A percentile compares a stretch with the other conserved stretches of the same genome.
Conservation (phyloP, 2,888 invertebrate species). For the Halictus quadricinctus region DNA sequence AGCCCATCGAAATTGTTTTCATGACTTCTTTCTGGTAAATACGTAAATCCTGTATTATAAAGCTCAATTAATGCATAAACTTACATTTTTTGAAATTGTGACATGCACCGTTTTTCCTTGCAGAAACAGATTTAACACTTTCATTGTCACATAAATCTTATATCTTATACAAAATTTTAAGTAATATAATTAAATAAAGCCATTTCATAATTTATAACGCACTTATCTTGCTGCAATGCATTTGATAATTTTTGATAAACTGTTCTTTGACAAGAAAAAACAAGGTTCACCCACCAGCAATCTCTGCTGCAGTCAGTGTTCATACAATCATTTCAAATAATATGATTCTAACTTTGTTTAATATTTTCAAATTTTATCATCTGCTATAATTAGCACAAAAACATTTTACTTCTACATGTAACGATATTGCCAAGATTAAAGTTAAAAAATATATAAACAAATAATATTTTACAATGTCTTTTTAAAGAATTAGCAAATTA, state of each 20-base stretch:
- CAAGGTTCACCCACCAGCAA: background rate
- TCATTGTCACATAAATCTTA: background rate
- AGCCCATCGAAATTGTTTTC: too few species aligned
- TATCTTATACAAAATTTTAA: background rate
- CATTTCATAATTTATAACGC: background rate
- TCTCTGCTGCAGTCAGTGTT: background rate
- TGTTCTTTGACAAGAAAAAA: background rate
- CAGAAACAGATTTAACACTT: background rate
- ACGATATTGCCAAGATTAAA: background rate
- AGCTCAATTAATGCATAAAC: too few species aligned
- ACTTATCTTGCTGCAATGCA: background rate
- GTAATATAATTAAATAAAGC: background rate
- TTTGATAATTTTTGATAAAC: background rate
- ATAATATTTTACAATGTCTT: background rate
- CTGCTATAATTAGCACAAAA: background rate
- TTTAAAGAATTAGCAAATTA: background rate
- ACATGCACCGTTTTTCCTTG: too few species aligned
- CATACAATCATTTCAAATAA: background rate
- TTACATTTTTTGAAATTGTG: too few species aligned
- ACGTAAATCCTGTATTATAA: too few species aligned
- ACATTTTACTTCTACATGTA: background rate
- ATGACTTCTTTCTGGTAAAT: too few species aligned
- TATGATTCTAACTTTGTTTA: background rate
- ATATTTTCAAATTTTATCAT: background rate
- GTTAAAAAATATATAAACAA: background rate